phyloP scores from a whole-genome alignment of 2,888 invertebrate genomes.

The Neuroscelio doddi region DNA sequence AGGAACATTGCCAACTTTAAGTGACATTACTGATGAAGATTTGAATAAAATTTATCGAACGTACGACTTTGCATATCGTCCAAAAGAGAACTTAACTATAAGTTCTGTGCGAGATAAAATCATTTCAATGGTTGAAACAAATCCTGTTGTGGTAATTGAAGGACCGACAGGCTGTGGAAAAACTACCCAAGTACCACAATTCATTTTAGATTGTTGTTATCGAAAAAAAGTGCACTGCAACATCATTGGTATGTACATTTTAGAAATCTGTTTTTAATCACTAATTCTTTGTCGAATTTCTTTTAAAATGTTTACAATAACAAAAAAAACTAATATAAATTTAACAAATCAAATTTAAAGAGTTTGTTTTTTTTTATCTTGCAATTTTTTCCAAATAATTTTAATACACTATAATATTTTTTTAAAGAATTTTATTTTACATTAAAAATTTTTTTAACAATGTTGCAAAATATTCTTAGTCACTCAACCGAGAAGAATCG shows the following conservation, averaged over 20 bases:
- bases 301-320: no score
- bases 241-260: slow-evolving; percentile 42
- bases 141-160: slow-evolving; percentile 87
- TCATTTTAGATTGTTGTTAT: slow-evolving; percentile 28
- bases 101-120: slow-evolving; percentile 75
- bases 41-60: slow-evolving; percentile 61
- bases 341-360: no score
- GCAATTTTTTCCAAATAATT: no score
- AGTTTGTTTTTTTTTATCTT: no score
- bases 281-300: no score
- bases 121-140: slow-evolving; percentile 78
- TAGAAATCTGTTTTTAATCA: no score
- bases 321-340: no score
- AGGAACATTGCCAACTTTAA: slow-evolving; percentile 54
- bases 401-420: no score
- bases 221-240: slow-evolving; percentile 34
- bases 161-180: slow-evolving; percentile 97
- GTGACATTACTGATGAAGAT: slow-evolving; percentile 50
- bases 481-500: slow-evolving; percentile 95
- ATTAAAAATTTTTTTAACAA: neutral
- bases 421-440: no score
- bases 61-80: slow-evolving; percentile 63
- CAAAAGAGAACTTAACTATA: slow-evolving; percentile 60
- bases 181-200: slow-evolving; percentile 79
- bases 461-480: slow-evolving; percentile 71